A percentile compares a stretch with the other conserved stretches of the same genome.
Conservation (phyloP, 1,140 invertebrate species). For the Drosophila mauritiana region DNA sequence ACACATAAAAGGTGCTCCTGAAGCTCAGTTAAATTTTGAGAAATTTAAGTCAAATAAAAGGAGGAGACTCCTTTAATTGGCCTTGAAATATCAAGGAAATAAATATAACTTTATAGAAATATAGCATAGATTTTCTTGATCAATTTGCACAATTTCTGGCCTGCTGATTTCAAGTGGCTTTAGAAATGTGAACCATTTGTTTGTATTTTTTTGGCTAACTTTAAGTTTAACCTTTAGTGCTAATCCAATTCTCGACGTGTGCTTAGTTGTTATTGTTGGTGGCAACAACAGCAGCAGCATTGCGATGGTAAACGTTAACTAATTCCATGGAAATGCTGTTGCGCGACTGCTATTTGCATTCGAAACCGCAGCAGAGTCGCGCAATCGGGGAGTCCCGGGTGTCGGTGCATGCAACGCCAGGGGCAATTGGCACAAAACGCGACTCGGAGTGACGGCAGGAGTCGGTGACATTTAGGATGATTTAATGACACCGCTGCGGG, state of each 20-base stretch:
- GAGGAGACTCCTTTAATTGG: not conserved
- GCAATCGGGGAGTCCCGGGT: constrained; percentile 15
- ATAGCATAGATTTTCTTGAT: no score
- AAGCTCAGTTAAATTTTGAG: not conserved
- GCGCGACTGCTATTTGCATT: constrained; percentile 71
- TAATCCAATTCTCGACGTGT: constrained; percentile 23
- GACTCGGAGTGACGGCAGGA: constrained; percentile 65
- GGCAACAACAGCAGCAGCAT: constrained; percentile 42
- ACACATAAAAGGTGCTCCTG: not conserved
- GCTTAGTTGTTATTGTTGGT: constrained; percentile 37
- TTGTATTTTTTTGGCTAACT: not conserved
- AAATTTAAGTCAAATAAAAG: not conserved
- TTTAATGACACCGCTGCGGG: constrained; percentile 74
- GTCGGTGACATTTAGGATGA: constrained; percentile 80
- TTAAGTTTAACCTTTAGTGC: not conserved
- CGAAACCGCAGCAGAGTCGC: constrained; percentile 42
- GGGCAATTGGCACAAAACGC: constrained; percentile 42
- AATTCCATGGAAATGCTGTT: constrained; percentile 78
- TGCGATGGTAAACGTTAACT: constrained; percentile 79
- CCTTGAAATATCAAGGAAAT: no score
- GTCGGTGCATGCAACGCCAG: constrained; percentile 44
- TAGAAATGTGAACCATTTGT: no score
- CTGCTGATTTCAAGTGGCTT: no score
- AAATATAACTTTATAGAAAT: not conserved
- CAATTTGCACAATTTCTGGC: no score